Conservation (phyloP, 2,797 vertebrate genomes). For the Phalloptychus januarius region DNA sequence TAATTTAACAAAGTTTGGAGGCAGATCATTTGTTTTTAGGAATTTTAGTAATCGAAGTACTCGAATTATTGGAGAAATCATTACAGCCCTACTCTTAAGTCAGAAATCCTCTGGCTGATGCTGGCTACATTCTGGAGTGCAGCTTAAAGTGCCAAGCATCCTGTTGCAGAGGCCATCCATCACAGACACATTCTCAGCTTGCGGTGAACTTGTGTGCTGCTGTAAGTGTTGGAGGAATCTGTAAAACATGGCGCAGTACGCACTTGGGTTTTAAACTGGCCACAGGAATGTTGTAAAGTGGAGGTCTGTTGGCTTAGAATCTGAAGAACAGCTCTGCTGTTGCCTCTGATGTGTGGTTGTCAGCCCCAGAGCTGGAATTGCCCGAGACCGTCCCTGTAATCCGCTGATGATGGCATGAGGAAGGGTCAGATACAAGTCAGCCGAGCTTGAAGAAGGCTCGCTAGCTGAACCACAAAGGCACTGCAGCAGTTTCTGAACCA, state of each 20-base stretch:
- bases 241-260: not conserved
- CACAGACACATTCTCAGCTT: not conserved
- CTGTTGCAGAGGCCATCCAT: not conserved
- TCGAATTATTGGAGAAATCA: too few relatives aligned
- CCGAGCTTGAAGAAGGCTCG: not conserved
- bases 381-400: not conserved
- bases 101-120: not conserved
- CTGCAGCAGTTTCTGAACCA: conserved; percentile 18
- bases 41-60: too few relatives aligned
- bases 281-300: not conserved
- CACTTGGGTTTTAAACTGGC: not conserved
- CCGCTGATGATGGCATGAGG: not conserved
- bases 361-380: not conserved
- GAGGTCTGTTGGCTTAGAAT: not conserved
- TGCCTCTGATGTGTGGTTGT: not conserved
- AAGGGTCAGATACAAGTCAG: not conserved
- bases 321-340: not conserved
- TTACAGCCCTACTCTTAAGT: not conserved
- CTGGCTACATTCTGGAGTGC: not conserved
- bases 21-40: too few relatives aligned
- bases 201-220: not conserved
- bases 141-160: not conserved
- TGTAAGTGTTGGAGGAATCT: not conserved
- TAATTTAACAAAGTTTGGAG: too few relatives aligned
- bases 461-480: conserved; percentile 1